These are phyloP conservation scores for Pollenia angustigena DNA, from an alignment of 2,888 invertebrate species.

Conservation along the genomic window DNA sequence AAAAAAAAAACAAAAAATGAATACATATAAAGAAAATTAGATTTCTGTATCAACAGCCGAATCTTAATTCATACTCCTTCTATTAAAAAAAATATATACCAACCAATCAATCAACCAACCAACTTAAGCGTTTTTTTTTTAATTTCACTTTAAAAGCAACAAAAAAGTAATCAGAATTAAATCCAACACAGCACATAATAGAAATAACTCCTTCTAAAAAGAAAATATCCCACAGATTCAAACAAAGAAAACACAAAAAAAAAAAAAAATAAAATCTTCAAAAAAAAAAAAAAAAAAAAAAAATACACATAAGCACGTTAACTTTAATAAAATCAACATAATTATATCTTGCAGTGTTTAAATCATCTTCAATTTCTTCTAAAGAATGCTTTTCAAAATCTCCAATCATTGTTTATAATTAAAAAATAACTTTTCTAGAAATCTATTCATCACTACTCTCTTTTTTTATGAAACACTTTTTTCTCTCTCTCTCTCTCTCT, in stretches of 20 bases:
- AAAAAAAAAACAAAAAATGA: conserved; percentile 29
- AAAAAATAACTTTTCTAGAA: conserved; percentile 8
- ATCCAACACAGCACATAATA: conserved; percentile 5
- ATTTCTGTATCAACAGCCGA: conserved; percentile 84
- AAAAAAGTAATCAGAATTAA: neutral
- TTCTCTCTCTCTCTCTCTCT: neutral
- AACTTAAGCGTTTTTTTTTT: conserved; percentile 47
- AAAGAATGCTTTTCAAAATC: conserved; percentile 40
- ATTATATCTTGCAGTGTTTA: conserved; percentile 33
- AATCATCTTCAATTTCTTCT: neutral
- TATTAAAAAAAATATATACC: conserved; percentile 74
- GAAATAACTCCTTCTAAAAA: neutral
- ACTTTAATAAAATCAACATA: neutral
- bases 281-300: neutral
- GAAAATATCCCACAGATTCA: neutral
- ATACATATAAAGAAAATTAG: conserved; percentile 72
- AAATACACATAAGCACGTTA: conserved; percentile 8
- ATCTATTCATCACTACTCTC: neutral
- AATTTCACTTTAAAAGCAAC: neutral
- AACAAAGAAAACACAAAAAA: too few species aligned
- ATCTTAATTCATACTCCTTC: conserved; percentile 84
- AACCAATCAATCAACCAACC: conserved; percentile 7
- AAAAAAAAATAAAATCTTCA: neutral
- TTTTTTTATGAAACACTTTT: neutral
- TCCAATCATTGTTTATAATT: neutral